Evolutionary conservation across 2,797 vertebrate species (phyloP), one percentile per base, ranked within the genome.

Genomic region (Sandelia bainsii): DNA sequence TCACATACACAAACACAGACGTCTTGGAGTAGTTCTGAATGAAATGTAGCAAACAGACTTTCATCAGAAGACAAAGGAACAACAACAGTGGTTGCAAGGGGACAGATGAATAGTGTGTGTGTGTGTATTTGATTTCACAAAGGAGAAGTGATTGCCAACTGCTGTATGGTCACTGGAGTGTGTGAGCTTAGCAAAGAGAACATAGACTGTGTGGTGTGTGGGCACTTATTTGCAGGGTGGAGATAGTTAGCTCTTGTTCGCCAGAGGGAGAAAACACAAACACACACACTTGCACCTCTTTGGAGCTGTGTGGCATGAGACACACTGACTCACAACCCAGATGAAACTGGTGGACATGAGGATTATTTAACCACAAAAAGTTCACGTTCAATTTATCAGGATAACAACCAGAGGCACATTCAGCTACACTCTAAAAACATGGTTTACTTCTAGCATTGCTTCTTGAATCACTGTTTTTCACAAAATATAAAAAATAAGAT

Each of bases 181-280:
- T 67, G 68, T 54, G 77, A 72, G 76, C 53, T 66, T 2, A 72
- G 63, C 66, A 53, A 25, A 65, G 51, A 64, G 40, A 54, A 63
- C 14, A 22, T 2, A 59, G 51, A 57, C 57, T 20, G 44, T 52
- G 69, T 67, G 78, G 44, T 52, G 69, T 67, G 78, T 48, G 51
- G 69, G 48, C 54, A 32, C 62, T 67, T 63, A 67, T 64, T 79
- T 75, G 65, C 42, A 22, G 57, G 71, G 50, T 62, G 63, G 71
- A 80, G 79, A 72, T 20, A 76, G 74, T 76, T 65, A 62, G 74
- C 67, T 69, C 48, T 57, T 76, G 72, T 66, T 69, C 8, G 57
- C 58, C 5, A 2, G 56, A 72, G 69, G 75, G 66, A 40, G 39
- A 71, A 68, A 51, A 79, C 69, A 77, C 67, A 75, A 51, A 80